Percentiles rank a stretch among this genome's conserved stretches.
These are phyloP conservation scores for Pollenia amentaria DNA, from an alignment of 2,888 invertebrate genomes.

Conservation along the genomic window DNA sequence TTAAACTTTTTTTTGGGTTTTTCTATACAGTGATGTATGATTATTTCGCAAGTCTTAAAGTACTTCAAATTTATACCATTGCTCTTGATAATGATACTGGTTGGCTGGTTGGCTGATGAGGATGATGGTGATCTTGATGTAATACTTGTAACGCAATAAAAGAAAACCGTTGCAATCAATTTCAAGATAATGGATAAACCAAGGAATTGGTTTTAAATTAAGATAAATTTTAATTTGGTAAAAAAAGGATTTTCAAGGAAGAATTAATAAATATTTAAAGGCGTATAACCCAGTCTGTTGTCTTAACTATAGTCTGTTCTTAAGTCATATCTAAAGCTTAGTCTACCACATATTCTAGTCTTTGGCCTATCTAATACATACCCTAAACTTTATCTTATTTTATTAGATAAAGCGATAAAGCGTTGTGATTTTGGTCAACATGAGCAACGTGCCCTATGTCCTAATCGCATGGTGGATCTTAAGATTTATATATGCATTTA, in stretches of 20 bases:
- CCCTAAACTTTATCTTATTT: too few species aligned
- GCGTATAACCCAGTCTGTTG: background rate
- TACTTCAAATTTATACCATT: conserved; percentile 68
- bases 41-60: conserved; percentile 64
- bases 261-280: background rate
- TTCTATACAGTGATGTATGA: conserved; percentile 47
- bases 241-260: conserved; percentile 3
- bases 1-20: background rate
- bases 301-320: too few species aligned
- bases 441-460: too few species aligned
- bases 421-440: too few species aligned
- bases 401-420: too few species aligned
- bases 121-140: conserved; percentile 66
- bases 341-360: too few species aligned
- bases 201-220: conserved; percentile 58
- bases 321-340: too few species aligned
- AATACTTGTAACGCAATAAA: conserved; percentile 51
- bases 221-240: conserved; percentile 18
- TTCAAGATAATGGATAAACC: conserved; percentile 49
- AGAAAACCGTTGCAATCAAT: conserved; percentile 59
- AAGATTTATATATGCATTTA: too few species aligned
- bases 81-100: conserved; percentile 71
- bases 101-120: conserved; percentile 8
- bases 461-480: too few species aligned
- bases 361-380: too few species aligned